Percentiles rank a stretch among this genome's conserved stretches.
Evolutionary conservation across 2,888 invertebrate species (phyloP).

Genomic region (Rhorus exstirpatorius): DNA sequence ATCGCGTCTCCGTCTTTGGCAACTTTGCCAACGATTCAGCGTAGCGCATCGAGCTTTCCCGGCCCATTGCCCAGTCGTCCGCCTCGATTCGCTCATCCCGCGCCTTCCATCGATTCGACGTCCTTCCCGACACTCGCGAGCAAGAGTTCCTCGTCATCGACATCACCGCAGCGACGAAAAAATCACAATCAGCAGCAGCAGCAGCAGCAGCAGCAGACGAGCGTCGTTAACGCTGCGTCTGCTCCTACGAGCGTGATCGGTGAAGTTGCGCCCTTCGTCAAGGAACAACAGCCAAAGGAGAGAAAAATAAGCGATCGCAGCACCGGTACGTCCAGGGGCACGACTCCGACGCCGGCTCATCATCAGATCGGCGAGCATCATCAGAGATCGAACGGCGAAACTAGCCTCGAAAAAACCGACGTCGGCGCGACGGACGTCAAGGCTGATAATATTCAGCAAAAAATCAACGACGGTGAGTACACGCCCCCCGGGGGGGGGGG

Average conservation of each 20-base stretch:
- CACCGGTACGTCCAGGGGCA: constrained; percentile 75
- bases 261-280: constrained; percentile 70
- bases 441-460: constrained; percentile 76
- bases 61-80: constrained; percentile 61
- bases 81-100: constrained; percentile 26
- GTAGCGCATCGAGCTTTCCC: constrained; percentile 46
- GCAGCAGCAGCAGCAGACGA: constrained; percentile 67
- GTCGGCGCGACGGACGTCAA: constrained; percentile 74
- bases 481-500: too few relatives aligned
- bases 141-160: constrained; percentile 76
- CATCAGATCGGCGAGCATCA: constrained; percentile 74
- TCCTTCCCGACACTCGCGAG: constrained; percentile 60
- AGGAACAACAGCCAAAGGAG: constrained; percentile 78
- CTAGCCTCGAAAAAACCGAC: constrained; percentile 77
- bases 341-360: constrained; percentile 76
- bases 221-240: constrained; percentile 46
- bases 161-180: constrained; percentile 81
- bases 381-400: constrained; percentile 81
- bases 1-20: constrained; percentile 26
- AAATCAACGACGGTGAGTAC: constrained; percentile 80
- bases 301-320: constrained; percentile 79
- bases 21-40: constrained; percentile 32
- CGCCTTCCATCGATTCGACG: constrained; percentile 51
- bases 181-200: constrained; percentile 72
- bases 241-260: constrained; percentile 48